phyloP scores from a whole-genome alignment of 2,888 invertebrate genomes.

The Macrophya annulata region DNA sequence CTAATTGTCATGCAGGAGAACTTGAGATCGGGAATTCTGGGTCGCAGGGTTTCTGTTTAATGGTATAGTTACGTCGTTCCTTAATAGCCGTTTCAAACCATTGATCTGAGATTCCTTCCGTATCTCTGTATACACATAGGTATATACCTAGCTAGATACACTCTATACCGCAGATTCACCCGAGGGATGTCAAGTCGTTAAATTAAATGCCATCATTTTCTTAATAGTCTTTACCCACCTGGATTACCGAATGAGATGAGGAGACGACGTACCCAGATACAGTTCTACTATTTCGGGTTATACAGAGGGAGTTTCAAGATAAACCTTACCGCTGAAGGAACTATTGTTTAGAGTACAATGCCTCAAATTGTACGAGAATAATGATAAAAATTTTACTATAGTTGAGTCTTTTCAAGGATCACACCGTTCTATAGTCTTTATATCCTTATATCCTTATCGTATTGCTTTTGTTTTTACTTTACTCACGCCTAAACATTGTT shows the following conservation, averaged over 20 bases:
- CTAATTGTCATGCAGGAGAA: constrained; percentile 17
- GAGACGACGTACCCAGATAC: neutral
- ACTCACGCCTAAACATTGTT: neutral
- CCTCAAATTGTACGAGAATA: neutral
- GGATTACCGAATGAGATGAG: constrained; percentile 32
- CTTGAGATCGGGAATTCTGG: neutral
- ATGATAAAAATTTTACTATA: neutral
- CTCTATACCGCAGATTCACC: neutral
- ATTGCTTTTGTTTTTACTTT: neutral
- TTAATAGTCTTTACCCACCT: constrained; percentile 32
- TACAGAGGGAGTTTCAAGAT: neutral
- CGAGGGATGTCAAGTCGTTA: constrained; percentile 21
- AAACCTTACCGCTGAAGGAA: neutral
- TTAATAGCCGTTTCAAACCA: constrained; percentile 3
- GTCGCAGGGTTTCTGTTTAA: constrained; percentile 13
- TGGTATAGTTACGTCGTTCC: constrained; percentile 14
- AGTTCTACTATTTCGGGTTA: neutral
- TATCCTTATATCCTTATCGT: neutral
- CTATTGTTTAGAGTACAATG: neutral
- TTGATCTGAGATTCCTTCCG: constrained; percentile 28
- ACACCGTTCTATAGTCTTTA: neutral
- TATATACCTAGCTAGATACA: too few species aligned
- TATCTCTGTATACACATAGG: neutral
- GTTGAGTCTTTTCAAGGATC: neutral
- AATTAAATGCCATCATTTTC: constrained; percentile 41